phyloP scores from a whole-genome alignment of 2,113 vertebrate genomes.

The Callionymus lyra region DNA sequence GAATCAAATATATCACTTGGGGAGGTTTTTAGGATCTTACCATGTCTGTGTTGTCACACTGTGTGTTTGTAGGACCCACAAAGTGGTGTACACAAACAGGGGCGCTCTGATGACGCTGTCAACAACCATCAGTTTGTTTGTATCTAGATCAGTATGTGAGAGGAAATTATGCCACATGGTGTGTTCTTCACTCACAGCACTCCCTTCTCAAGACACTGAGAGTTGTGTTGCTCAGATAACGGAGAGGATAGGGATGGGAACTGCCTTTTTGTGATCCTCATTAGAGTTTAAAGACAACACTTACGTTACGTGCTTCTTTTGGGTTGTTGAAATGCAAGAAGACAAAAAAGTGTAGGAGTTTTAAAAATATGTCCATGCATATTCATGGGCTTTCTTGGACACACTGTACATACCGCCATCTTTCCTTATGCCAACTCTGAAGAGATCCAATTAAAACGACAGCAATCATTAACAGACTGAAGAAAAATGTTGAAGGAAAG shows the following conservation, averaged over 20 bases:
- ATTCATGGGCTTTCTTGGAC: too few relatives aligned
- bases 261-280: not conserved
- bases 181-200: constrained; percentile 23
- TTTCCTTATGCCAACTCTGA: too few relatives aligned
- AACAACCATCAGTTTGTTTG: constrained; percentile 24
- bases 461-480: too few relatives aligned
- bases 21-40: constrained; percentile 21
- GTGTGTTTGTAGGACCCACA: constrained; percentile 8
- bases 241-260: not conserved
- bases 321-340: too few relatives aligned
- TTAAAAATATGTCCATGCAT: too few relatives aligned
- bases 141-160: constrained; percentile 15
- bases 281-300: not conserved
- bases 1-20: constrained; percentile 39
- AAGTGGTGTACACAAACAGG: constrained; percentile 25
- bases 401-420: too few relatives aligned
- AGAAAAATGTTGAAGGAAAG: too few relatives aligned
- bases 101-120: constrained; percentile 16
- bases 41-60: constrained; percentile 3
- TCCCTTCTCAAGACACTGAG: constrained; percentile 23
- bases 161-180: constrained; percentile 37
- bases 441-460: too few relatives aligned
- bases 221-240: not conserved
- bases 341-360: too few relatives aligned
- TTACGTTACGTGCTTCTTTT: too few relatives aligned